A percentile compares a stretch with the other conserved stretches of the same genome.
phyloP scores from a whole-genome alignment of 2,888 invertebrate genomes.

The Dasysyrphus tricinctus region DNA sequence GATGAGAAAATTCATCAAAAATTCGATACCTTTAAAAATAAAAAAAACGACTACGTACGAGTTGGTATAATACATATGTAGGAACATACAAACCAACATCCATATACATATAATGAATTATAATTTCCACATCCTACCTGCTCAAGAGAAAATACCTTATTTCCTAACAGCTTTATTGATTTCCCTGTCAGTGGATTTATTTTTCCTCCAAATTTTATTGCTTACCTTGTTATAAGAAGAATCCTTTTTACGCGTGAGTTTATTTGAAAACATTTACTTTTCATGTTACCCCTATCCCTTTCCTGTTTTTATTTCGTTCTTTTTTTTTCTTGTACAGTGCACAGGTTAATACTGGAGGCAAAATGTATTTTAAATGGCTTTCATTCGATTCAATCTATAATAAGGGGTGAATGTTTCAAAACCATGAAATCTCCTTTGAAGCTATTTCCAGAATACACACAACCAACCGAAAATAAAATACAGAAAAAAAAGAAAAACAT shows the following conservation, averaged over 20 bases:
- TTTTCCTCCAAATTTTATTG: conserved; percentile 26
- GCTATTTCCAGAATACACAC: conserved; percentile 58
- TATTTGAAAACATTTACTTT: conserved; percentile 53
- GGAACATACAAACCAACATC: no score
- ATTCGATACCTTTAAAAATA: not conserved
- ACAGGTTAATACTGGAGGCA: conserved; percentile 40
- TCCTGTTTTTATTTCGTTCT: not conserved
- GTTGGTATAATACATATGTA: no score
- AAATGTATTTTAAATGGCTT: conserved; percentile 47
- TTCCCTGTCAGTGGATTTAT: conserved; percentile 24
- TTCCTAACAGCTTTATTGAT: conserved; percentile 26
- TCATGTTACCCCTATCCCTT: conserved; percentile 9
- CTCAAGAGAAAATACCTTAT: not conserved
- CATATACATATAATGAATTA: conserved; percentile 8
- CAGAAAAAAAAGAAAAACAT: not conserved
- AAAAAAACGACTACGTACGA: not conserved
- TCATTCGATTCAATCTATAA: conserved; percentile 46
- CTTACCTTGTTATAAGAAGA: conserved; percentile 35
- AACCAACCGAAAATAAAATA: conserved; percentile 15
- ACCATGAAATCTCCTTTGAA: conserved; percentile 50
- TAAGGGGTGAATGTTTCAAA: conserved; percentile 30
- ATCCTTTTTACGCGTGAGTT: conserved; percentile 43
- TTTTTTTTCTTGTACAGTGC: no score
- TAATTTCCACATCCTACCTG: conserved; percentile 8
- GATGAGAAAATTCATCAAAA: not conserved